Conservation (phyloP, 2,113 vertebrate genomes). For the Catharus fuscescens region DNA sequence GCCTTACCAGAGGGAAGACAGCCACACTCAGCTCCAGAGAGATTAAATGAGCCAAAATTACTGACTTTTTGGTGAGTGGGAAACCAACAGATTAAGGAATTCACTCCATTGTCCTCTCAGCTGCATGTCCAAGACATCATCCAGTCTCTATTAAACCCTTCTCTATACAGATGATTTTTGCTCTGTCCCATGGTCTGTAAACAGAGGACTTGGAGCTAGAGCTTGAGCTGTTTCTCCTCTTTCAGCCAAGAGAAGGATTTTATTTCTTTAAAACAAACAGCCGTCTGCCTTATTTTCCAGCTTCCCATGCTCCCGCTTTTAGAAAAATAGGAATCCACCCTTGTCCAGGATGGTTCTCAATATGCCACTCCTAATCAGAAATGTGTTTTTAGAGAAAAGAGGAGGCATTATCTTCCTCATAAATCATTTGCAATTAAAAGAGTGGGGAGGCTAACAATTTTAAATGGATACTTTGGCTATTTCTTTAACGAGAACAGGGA, state of each 20-base stretch:
- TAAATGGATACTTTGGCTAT: neutral
- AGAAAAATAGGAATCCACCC: neutral
- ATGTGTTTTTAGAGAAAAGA: neutral
- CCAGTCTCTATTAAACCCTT: neutral
- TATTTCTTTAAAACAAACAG: neutral
- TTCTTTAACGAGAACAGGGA: conserved; percentile 28
- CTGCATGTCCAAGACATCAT: neutral
- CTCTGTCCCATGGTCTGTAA: neutral
- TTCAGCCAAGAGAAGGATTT: neutral
- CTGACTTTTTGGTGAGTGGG: neutral
- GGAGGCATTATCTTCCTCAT: neutral
- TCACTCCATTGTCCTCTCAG: neutral
- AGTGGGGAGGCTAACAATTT: neutral
- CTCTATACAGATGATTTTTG: neutral
- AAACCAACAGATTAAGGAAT: neutral
- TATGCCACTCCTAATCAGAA: neutral
- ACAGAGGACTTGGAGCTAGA: neutral
- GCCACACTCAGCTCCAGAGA: neutral
- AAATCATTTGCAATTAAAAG: conserved; percentile 9
- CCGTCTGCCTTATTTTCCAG: neutral
- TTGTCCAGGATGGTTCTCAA: neutral
- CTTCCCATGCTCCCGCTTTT: neutral
- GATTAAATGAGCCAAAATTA: neutral
- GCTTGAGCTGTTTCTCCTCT: neutral
- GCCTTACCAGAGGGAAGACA: neutral